phyloP scores from a whole-genome alignment of 2,888 invertebrate species.

The Ophion ventricosus region DNA sequence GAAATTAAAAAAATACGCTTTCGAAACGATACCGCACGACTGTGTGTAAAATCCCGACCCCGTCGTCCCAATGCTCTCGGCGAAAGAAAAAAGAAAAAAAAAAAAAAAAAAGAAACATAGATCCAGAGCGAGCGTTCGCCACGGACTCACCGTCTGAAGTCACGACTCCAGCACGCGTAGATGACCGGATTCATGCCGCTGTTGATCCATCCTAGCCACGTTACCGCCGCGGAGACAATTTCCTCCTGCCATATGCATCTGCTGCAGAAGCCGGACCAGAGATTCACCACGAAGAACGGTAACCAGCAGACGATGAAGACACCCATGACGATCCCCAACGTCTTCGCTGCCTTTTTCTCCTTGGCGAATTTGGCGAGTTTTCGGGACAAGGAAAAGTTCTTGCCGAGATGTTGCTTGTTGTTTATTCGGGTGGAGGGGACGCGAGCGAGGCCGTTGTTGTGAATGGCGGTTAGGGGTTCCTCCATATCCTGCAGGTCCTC shows the following conservation, averaged over 20 bases:
- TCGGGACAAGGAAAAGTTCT: slow-evolving; percentile 96
- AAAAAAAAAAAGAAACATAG: neutral
- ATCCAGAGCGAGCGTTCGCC: neutral
- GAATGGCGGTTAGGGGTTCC: slow-evolving; percentile 90
- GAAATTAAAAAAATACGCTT: neutral
- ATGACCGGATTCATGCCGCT: slow-evolving; percentile 99
- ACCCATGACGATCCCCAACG: slow-evolving; percentile 98
- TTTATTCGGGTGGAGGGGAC: slow-evolving; percentile 88
- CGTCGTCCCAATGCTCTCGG: too few species aligned
- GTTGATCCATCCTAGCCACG: slow-evolving; percentile 98
- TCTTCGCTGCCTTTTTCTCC: slow-evolving; percentile 99
- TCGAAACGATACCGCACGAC: too few species aligned
- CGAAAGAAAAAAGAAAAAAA: neutral
- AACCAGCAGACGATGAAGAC: slow-evolving; percentile 99
- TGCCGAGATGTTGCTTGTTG: slow-evolving; percentile 88
- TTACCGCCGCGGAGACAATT: slow-evolving; percentile 93
- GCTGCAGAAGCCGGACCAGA: slow-evolving; percentile 94
- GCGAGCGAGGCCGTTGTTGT: slow-evolving; percentile 91
- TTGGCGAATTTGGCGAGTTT: slow-evolving; percentile 98
- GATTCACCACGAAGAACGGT: slow-evolving; percentile 97
- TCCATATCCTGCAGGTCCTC: slow-evolving; percentile 84
- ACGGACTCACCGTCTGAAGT: slow-evolving; percentile 92
- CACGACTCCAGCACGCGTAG: slow-evolving; percentile 99
- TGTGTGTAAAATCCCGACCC: too few species aligned
- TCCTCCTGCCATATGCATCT: slow-evolving; percentile 95